Evolutionary conservation across 2,797 vertebrate species (phyloP).

Genomic region (Chelidonichthys spinosus): DNA sequence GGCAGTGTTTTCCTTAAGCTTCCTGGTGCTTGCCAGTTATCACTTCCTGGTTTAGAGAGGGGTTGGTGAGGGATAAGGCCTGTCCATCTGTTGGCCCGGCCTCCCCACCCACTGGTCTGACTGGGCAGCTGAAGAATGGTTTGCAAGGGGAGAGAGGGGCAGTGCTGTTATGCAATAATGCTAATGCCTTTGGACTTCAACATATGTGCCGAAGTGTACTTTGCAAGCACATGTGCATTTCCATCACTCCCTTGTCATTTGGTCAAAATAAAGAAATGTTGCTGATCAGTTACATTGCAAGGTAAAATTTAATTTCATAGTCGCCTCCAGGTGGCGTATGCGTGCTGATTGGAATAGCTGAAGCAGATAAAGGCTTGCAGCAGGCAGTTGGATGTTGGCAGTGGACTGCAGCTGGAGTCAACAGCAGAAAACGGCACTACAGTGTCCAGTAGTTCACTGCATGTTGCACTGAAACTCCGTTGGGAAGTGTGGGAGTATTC

Average conservation of each 20-base stretch:
- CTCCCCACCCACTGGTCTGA: slow-evolving; percentile 57
- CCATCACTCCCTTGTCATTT: not conserved
- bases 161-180: slow-evolving; percentile 63
- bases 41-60: slow-evolving; percentile 44
- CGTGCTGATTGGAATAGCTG: slow-evolving; percentile 29
- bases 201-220: slow-evolving; percentile 63
- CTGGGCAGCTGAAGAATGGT: slow-evolving; percentile 41
- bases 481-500: slow-evolving; percentile 8
- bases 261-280: not conserved
- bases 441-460: slow-evolving; percentile 13
- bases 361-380: slow-evolving; percentile 33
- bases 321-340: slow-evolving; percentile 67
- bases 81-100: slow-evolving; percentile 63
- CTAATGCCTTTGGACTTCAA: slow-evolving; percentile 58
- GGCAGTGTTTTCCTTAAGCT: slow-evolving; percentile 24
- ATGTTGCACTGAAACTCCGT: slow-evolving; percentile 15
- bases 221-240: slow-evolving; percentile 15
- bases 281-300: slow-evolving; percentile 10
- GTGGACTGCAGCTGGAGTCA: slow-evolving; percentile 33
- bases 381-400: slow-evolving; percentile 17
- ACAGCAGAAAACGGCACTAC: slow-evolving; percentile 28
- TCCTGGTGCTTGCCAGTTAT: slow-evolving; percentile 42
- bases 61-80: slow-evolving; percentile 33
- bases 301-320: not conserved
- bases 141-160: not conserved